Base-by-base conservation (phyloP, 2,888 invertebrate species). In the Agapostemon virescens region DNA sequence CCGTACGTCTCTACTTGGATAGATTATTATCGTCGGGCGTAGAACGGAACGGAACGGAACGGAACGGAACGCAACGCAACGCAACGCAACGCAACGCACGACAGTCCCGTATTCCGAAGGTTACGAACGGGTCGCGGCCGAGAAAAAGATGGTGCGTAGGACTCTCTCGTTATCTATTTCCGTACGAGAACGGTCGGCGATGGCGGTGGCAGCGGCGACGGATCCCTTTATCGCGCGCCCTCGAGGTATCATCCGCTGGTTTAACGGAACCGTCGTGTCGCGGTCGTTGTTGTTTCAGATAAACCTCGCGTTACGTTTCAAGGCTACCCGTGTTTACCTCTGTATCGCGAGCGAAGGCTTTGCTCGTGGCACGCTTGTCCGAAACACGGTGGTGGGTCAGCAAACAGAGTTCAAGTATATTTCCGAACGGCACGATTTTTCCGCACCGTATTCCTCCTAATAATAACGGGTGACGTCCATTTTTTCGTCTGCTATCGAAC, bases 321-420 rank as follows among this genome's bases (percentile, higher is more conserved):
- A 81, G 72, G 81, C 69, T 77, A 77, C 36, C 38, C 7, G 40
- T 75, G 69, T 82, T 82, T 79, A 82, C 76, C 45, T 68, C 36
- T 26, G 55, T 36, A 64, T 40, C 64, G 26, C 52, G 20, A 5
- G 26, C 52, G 20, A 5, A 30, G n/a, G 20, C 33, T n/a, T 63
- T 6, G 33, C 30, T 40, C 38, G 20, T 55, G 71, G 9, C 33
- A 40, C 40, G 49, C 42, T 20, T 4, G n/a, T 23, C 7, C 36
- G 5, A 23, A 63, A 63, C n/a, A 36, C n/a, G 33, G 33, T 36
- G 33, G 33, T 3, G 36, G n/a, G 63, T n/a, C 63, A 11, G 4
- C 11, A 38, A 11, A 38, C 2, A 38, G 38, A n/a, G 49, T 49
- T 1, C 11, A 1, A 49, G 1, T 11, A 20, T 13, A 13, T 36